Base-by-base conservation (phyloP, 2,797 vertebrate genomes). In the Chelidonichthys spinosus region DNA sequence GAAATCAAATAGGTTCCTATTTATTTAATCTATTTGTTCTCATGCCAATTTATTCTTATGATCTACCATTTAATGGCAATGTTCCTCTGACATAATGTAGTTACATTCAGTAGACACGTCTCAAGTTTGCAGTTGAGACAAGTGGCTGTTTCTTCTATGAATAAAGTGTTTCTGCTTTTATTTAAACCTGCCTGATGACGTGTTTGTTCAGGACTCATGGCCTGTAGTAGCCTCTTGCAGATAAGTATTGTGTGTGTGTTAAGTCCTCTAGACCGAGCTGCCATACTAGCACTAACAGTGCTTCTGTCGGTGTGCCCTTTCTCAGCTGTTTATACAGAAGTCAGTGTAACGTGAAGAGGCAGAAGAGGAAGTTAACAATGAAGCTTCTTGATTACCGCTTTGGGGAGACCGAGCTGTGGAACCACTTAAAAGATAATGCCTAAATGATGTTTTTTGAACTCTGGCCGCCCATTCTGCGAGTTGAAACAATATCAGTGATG, bases 401-500 rank as follows among this genome's bases (percentile, higher is more conserved):
- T 88, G 80, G 89, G 91, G 90, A 92, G 90, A 83, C 81, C 56
- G 50, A 89, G 85, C 92, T 85, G 89, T 94, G 93, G 92, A 94
- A 90, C 90, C 89, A 93, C 93, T 94, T 94, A 88, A 94, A 95
- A 95, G 91, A 93, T 94, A 94, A 94, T 93, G 84, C 87, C 83
- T 74, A 72, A 93, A 93, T 87, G 69, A 90, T 94, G 94, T 94
- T 95, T 95, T 93, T 90, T 87, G 93, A 94, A 94, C 90, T 88
- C 79, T 66, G 88, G 91, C 86, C 52, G 83, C 82, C 91, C 86
- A 90, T 80, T 93, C 87, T 88, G 69, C 9, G 46, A 88, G 90
- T 90, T 92, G 90, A 95, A 96, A 96, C 94, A 95, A 95, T 94
- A 95, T 94, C 91, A 93, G 55, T 95, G 94, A 95, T 95, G 95